Conservation (phyloP, 2,888 invertebrate genomes). For the Leptogaster cylindrica region DNA sequence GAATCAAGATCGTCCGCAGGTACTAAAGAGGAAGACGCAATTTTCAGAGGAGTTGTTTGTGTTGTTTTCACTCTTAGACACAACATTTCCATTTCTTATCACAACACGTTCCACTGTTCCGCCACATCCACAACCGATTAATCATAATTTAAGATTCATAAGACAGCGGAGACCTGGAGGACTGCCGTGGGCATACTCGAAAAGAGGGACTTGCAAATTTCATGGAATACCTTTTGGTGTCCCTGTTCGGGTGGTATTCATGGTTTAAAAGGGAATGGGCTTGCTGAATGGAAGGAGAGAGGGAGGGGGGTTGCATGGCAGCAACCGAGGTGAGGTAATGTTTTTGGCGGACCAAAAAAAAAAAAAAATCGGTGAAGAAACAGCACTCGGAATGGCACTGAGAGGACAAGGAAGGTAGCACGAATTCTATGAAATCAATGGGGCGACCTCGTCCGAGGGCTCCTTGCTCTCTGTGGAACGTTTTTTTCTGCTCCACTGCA, state of each 20-base stretch:
- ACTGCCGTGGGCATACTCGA: background rate
- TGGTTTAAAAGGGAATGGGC: background rate
- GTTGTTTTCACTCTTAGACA: conserved; percentile 43
- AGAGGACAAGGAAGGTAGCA: conserved; percentile 40
- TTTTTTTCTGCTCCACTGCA: conserved; percentile 44
- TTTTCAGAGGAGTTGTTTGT: conserved; percentile 44
- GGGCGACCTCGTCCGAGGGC: conserved; percentile 11
- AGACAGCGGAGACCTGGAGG: conserved; percentile 37
- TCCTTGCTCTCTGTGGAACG: conserved; percentile 10
- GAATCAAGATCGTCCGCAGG: background rate
- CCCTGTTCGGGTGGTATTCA: conserved; percentile 9
- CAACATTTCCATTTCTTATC: conserved; percentile 46
- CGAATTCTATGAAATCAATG: conserved; percentile 24
- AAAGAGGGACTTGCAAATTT: conserved; percentile 12
- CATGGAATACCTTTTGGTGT: background rate
- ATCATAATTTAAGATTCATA: conserved; percentile 47
- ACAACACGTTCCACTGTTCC: conserved; percentile 44
- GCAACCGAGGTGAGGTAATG: conserved; percentile 7
- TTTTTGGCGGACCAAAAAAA: conserved; percentile 3
- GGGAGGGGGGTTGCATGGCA: background rate
- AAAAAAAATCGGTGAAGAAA: conserved; percentile 34
- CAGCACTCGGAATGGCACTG: conserved; percentile 30
- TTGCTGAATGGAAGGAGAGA: too few relatives aligned
- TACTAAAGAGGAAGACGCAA: conserved; percentile 35
- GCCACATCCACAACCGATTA: conserved; percentile 46